Percentiles rank a stretch among this genome's conserved stretches.
Conservation (phyloP, 1,140 invertebrate genomes). For the Eumaeus atala region DNA sequence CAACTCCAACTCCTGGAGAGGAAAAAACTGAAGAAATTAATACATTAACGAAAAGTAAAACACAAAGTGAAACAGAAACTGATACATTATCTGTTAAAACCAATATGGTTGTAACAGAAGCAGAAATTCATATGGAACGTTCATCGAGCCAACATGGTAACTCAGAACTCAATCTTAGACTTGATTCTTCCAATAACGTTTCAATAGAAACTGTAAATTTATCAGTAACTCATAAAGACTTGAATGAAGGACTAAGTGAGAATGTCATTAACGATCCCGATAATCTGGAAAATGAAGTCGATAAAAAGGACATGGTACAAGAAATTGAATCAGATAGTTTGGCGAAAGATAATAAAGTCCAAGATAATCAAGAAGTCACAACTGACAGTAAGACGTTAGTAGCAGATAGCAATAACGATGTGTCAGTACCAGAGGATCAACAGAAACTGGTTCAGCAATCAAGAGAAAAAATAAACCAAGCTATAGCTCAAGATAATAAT, state of each 20-base stretch:
- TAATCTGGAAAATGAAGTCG: constrained; percentile 21
- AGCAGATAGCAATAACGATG: constrained; percentile 19
- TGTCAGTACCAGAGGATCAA: not conserved
- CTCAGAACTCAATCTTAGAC: constrained; percentile 54
- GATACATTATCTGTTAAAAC: constrained; percentile 66
- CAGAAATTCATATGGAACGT: constrained; percentile 69
- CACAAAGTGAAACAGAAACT: constrained; percentile 65
- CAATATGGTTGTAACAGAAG: constrained; percentile 70
- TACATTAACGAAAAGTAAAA: constrained; percentile 48
- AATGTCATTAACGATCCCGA: not conserved
- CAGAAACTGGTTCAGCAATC: constrained; percentile 17
- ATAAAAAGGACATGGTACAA: not conserved
- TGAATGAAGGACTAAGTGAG: constrained; percentile 31
- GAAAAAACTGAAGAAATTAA: constrained; percentile 39
- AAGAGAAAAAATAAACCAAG: constrained; percentile 16
- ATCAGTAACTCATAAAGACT: constrained; percentile 44
- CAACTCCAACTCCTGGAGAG: constrained; percentile 22
- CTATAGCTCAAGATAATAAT: constrained; percentile 12
- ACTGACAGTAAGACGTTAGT: constrained; percentile 6
- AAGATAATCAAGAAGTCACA: not conserved
- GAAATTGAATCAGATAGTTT: no score
- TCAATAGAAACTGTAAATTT: constrained; percentile 49
- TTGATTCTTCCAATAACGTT: constrained; percentile 60
- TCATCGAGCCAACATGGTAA: constrained; percentile 56
- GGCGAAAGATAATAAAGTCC: no score